Evolutionary conservation across 2,113 vertebrate genomes (phyloP).

Genomic region (Cephalopterus ornatus): DNA sequence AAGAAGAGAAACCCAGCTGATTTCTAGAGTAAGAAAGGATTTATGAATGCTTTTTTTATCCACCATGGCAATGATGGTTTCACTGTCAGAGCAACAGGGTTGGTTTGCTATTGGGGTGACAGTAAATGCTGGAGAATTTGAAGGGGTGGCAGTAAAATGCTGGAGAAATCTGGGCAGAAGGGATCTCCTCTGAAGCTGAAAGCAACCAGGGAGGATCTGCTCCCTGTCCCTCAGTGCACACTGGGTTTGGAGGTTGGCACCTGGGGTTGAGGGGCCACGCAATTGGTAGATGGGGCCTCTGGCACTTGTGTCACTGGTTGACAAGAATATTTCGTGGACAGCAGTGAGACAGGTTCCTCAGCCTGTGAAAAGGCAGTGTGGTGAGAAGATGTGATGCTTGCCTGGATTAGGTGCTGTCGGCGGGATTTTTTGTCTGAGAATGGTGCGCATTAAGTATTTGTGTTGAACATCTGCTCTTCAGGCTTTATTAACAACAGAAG

Average conservation of each 20-base stretch:
- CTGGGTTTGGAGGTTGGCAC: neutral
- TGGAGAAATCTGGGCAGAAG: neutral
- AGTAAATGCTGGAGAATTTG: neutral
- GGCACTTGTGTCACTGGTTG: neutral
- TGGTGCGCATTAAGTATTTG: neutral
- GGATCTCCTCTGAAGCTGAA: neutral
- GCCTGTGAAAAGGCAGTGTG: neutral
- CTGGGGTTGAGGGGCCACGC: neutral
- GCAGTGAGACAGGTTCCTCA: neutral
- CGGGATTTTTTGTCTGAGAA: neutral
- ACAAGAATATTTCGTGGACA: neutral
- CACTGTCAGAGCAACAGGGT: neutral
- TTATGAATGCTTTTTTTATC: neutral
- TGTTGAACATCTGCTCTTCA: neutral
- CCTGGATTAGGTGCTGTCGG: neutral
- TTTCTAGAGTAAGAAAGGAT: neutral
- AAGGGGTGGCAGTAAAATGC: too few relatives aligned
- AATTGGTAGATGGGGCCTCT: rapidly evolving
- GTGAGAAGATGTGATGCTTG: neutral
- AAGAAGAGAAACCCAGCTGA: conserved; percentile 1
- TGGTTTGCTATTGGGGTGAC: neutral
- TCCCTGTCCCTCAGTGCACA: neutral
- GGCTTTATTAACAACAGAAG: neutral
- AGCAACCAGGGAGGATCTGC: neutral
- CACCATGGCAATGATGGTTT: neutral